A percentile compares a stretch with the other conserved stretches of the same genome.
phyloP scores from a whole-genome alignment of 30 jellyfish, hydroid and myxozoan genomes.

The Aurelia coerulea region DNA sequence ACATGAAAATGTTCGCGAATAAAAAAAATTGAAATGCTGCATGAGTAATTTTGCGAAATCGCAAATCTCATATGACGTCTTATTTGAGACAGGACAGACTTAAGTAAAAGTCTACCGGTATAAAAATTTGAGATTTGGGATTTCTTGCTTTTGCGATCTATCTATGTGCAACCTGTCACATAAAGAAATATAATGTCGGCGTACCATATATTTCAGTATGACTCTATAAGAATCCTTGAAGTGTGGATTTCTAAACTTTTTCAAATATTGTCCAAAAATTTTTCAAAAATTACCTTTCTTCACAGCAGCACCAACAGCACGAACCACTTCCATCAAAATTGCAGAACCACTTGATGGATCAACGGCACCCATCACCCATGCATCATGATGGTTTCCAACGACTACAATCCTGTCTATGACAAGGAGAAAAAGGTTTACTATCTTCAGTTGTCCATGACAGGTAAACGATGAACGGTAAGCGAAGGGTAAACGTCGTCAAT shows the following conservation, averaged over 20 bases:
- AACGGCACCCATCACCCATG: conserved; percentile 93
- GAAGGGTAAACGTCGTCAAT: neutral
- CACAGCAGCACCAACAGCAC: conserved; percentile 69
- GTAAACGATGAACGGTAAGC: neutral
- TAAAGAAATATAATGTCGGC: no score
- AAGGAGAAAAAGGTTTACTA: neutral
- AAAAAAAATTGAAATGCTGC: no score
- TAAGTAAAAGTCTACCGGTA: no score
- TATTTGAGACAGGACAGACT: no score
- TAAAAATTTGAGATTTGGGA: no score
- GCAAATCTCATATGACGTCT: no score
- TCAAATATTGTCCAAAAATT: neutral
- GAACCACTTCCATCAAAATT: conserved; percentile 59
- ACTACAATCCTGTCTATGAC: conserved; percentile 69
- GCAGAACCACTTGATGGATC: conserved; percentile 91
- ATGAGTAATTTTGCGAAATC: no score
- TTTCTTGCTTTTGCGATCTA: no score
- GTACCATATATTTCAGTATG: no score
- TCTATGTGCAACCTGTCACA: no score
- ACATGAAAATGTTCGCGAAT: no score
- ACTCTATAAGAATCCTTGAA: no score
- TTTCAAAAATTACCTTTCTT: conserved; percentile 50
- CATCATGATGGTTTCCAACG: conserved; percentile 87
- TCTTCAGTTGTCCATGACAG: neutral
- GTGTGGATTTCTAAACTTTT: neutral